Conservation (phyloP, 92 coral and sea anemone species). For the Porites divaricata region DNA sequence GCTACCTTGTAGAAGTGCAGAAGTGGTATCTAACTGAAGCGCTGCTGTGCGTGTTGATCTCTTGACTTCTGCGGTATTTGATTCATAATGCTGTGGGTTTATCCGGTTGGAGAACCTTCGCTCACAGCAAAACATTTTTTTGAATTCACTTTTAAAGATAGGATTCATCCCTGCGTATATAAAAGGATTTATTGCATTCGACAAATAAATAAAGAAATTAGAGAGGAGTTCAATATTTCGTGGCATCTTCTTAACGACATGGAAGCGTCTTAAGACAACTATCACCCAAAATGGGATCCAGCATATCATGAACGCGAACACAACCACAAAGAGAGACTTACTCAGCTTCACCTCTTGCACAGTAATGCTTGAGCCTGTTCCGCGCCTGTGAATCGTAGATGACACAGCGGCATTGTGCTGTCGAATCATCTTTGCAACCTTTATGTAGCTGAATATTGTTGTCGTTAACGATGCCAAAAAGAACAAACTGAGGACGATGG, state of each 20-base stretch:
- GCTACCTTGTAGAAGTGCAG: no score
- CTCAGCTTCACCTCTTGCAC: conserved; percentile 10
- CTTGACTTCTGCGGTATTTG: not conserved
- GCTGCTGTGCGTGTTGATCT: no score
- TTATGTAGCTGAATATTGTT: no score
- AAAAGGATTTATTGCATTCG: no score
- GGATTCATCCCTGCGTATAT: conserved; percentile 22
- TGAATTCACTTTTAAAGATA: conserved; percentile 5
- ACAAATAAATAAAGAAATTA: conserved; percentile 8
- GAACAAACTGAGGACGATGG: not conserved
- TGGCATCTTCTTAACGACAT: conserved; percentile 1
- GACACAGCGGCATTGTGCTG: not conserved
- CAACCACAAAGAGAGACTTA: not conserved
- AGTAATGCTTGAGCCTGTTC: not conserved
- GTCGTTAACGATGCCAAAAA: not conserved
- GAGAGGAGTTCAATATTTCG: conserved; percentile 13
- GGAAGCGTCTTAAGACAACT: conserved; percentile 1
- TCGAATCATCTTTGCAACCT: no score
- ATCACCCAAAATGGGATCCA: conserved; percentile 25
- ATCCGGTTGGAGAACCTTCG: not conserved
- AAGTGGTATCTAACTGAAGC: no score
- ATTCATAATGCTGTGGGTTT: not conserved
- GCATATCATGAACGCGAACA: not conserved
- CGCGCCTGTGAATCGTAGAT: not conserved
- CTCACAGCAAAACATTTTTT: not conserved